Conservation (phyloP, 2,888 invertebrate genomes). For the Hesperia comma region DNA sequence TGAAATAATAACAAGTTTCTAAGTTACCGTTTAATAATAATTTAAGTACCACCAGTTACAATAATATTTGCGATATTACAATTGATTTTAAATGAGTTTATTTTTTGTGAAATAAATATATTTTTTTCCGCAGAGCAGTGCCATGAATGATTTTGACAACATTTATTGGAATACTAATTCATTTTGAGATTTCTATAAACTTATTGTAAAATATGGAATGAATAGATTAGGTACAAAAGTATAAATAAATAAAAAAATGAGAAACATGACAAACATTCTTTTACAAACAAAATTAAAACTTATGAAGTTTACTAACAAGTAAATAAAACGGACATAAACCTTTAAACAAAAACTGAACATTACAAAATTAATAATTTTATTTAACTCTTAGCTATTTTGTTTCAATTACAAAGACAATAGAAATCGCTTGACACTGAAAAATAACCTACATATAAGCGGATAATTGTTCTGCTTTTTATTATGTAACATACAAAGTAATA, state of each 20-base stretch:
- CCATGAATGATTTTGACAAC: neutral
- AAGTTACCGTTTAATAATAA: conserved; percentile 29
- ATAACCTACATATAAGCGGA: neutral
- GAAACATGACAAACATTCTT: conserved; percentile 1
- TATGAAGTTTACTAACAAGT: conserved; percentile 52
- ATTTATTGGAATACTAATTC: neutral
- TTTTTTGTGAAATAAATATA: neutral
- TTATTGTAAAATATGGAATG: conserved; percentile 22
- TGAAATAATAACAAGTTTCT: conserved; percentile 28
- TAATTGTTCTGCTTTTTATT: neutral
- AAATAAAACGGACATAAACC: conserved; percentile 58
- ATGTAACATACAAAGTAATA: neutral
- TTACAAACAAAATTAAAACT: conserved; percentile 32
- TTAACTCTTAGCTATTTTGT: conserved; percentile 10
- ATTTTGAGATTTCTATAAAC: neutral
- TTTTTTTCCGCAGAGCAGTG: neutral
- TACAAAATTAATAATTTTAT: conserved; percentile 20
- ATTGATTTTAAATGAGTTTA: neutral
- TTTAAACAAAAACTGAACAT: conserved; percentile 46
- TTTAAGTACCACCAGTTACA: conserved; percentile 27
- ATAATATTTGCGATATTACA: neutral
- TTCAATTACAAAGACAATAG: conserved; percentile 1
- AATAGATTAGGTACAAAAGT: conserved; percentile 8
- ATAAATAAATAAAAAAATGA: conserved; percentile 22
- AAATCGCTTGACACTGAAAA: neutral